Conservation (phyloP, 2,888 invertebrate species). For the Drosophila mercatorum region DNA sequence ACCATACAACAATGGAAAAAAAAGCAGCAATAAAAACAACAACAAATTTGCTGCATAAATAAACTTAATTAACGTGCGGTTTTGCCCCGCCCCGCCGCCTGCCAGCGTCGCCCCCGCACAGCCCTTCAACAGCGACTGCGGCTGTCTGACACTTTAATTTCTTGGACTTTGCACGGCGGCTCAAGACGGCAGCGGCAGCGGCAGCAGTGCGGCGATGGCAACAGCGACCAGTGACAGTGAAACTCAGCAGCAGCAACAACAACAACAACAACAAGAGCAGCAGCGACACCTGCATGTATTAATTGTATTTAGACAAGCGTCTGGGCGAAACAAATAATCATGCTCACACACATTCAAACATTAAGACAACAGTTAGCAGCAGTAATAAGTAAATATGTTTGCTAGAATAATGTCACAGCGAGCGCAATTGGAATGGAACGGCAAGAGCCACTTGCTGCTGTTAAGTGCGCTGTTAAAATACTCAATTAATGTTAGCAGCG, state of each 20-base stretch:
- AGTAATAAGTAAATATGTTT: constrained; percentile 42
- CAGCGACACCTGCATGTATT: constrained; percentile 60
- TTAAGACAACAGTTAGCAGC: constrained; percentile 28
- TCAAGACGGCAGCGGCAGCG: constrained; percentile 64
- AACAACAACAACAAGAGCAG: constrained; percentile 19
- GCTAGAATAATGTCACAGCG: constrained; percentile 47
- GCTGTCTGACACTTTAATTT: constrained; percentile 71
- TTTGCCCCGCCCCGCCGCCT: constrained; percentile 27
- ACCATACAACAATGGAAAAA: constrained; percentile 47
- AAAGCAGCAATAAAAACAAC: constrained; percentile 23
- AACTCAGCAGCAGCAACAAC: constrained; percentile 33
- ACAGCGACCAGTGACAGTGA: constrained; percentile 51
- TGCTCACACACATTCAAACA: constrained; percentile 9
- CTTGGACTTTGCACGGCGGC: constrained; percentile 78
- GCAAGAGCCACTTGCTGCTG: constrained; percentile 59
- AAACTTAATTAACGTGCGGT: constrained; percentile 79
- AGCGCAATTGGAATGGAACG: constrained; percentile 47
- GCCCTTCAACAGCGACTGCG: constrained; percentile 30
- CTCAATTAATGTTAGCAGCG: constrained; percentile 15
- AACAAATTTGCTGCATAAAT: constrained; percentile 70
- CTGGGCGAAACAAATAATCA: constrained; percentile 52
- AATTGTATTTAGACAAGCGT: constrained; percentile 61
- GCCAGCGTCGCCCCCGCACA: constrained; percentile 19
- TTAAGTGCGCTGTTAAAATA: constrained; percentile 30
- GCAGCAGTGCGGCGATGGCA: constrained; percentile 19